Conservation (phyloP, 1,140 invertebrate genomes). For the Cotesia typhae region DNA sequence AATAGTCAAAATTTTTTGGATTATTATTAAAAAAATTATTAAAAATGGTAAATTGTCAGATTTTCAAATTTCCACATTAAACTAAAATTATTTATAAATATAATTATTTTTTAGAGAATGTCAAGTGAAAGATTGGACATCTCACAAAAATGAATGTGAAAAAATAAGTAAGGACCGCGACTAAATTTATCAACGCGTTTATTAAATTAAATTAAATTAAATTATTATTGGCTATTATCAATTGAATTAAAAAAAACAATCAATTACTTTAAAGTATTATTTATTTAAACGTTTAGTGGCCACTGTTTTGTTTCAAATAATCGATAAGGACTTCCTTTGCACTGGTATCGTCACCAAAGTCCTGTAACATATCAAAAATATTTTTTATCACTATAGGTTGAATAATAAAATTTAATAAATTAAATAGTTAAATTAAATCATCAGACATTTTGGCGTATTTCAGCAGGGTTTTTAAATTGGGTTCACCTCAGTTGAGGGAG, state of each 20-base stretch:
- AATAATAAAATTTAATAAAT: constrained; percentile 31
- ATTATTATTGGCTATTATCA: background rate
- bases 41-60: background rate
- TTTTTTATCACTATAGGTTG: constrained; percentile 30
- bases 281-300: constrained; percentile 54
- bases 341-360: constrained; percentile 95
- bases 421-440: constrained; percentile 35
- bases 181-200: background rate
- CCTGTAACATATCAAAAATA: constrained; percentile 70
- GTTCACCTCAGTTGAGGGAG: constrained; percentile 66
- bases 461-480: constrained; percentile 58
- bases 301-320: constrained; percentile 78
- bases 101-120: constrained; percentile 55
- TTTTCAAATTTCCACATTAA: background rate
- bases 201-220: constrained; percentile 7
- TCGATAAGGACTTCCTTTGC: constrained; percentile 92
- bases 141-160: constrained; percentile 58
- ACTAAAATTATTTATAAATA: constrained; percentile 17
- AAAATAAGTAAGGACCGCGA: constrained; percentile 37
- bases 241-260: constrained; percentile 12
- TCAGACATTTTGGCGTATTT: constrained; percentile 54
- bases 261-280: constrained; percentile 7
- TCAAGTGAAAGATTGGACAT: constrained; percentile 63
- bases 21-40: background rate
- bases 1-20: too few species aligned